Evolutionary conservation across 2,113 vertebrate species (phyloP).

Genomic region (Elgaria multicarinata): DNA sequence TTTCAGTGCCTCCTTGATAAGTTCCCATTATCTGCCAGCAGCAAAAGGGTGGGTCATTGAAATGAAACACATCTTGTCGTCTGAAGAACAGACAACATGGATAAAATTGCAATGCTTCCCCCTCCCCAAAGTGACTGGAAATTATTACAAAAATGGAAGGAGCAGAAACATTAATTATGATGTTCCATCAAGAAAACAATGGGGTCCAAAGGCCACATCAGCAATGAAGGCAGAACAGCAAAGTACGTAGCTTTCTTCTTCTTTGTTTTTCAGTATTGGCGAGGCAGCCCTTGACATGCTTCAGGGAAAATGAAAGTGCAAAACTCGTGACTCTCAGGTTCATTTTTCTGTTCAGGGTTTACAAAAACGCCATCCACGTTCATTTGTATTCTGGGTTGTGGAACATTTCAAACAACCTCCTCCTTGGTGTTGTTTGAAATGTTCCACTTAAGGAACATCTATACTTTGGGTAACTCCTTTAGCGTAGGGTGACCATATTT

Average conservation of each 20-base stretch:
- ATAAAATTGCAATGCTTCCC: neutral
- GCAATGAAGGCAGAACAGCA: neutral
- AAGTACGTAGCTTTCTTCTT: neutral
- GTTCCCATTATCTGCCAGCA: neutral
- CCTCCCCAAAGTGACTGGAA: neutral
- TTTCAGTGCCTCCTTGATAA: neutral
- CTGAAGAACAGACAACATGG: neutral
- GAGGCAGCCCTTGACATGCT: neutral
- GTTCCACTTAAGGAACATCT: no score
- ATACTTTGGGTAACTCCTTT: no score
- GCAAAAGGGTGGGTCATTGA: neutral
- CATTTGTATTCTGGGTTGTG: neutral
- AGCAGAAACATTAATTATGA: neutral
- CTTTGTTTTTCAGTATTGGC: neutral
- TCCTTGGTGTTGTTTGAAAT: no score
- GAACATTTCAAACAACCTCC: no score
- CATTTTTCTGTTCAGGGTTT: neutral
- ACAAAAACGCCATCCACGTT: neutral
- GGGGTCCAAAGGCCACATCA: neutral
- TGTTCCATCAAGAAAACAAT: neutral
- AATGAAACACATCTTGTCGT: neutral
- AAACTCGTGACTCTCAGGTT: neutral
- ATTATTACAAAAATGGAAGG: neutral
- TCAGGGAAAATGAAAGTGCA: neutral
- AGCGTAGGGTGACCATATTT: no score